Evolutionary conservation across 30 jellyfish, hydroid and myxozoan species (phyloP), one percentile per base, ranked within the genome.

Genomic region (Cassiopea xamachana): DNA sequence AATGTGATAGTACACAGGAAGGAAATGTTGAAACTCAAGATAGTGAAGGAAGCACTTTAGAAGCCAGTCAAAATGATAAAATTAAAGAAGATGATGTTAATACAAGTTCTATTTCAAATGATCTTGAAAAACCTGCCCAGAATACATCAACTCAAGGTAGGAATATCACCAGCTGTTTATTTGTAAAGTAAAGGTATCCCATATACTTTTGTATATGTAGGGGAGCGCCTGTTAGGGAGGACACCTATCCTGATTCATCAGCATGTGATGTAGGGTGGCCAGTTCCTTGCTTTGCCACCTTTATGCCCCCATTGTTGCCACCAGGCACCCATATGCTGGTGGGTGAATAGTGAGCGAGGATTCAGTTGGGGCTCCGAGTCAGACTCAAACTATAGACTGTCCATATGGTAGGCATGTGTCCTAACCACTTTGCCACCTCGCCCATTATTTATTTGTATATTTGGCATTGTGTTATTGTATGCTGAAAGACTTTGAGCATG

Each of bases 91-190:
- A 80, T 80, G 89, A n/a, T 19, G 59, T n/a, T 7, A 80, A 67
- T 59, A 67, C 61, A 27, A 70, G 51, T 16, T 74, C 77, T 19
- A 16, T 83, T 46, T 51, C 46, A 27, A 83, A 83, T 50, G 92
- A 85, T n/a, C 43, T 83, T 19, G 92, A 83, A 17, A 83, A 83
- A 78, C 85, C 84, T 4, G 16, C 82, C 10, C 48, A 62, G 18
- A 43, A 48, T 18, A 39, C 46, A 10, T 69, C 83, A 46, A 16
- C 27, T 7, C 92, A 70, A 71, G 92, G 92, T 83, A 78, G 48
- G 8, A 60, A 5, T 67, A 39, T 18, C 68, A 12, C 43, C 27
- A 1, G 1, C 10, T 68, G 3, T 76, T 9, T n/a, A 46, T 46
- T 1, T 46, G 17, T 46, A 17, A 16, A 76, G 1, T 12, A 18